phyloP scores from a whole-genome alignment of 2,888 invertebrate genomes.

The Conops quadrifasciatus region DNA sequence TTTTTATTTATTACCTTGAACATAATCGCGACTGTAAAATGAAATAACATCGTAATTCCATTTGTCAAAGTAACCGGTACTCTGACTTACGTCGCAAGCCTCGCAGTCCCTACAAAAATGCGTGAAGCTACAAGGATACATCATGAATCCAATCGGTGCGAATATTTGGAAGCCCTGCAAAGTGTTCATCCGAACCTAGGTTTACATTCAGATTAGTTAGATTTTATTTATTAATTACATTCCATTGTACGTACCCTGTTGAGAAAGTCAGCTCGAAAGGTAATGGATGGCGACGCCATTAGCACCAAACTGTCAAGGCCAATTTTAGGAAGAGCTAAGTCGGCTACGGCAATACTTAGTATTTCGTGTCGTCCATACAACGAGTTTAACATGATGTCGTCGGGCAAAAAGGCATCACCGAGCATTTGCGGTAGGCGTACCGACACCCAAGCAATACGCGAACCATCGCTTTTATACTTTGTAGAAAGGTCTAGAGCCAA shows the following conservation, averaged over 20 bases:
- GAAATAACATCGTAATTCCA: slow-evolving; percentile 78
- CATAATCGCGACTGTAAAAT: slow-evolving; percentile 86
- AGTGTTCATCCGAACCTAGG: slow-evolving; percentile 91
- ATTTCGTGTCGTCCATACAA: slow-evolving; percentile 62
- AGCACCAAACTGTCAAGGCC: slow-evolving; percentile 78
- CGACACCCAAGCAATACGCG: slow-evolving; percentile 76
- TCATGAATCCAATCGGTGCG: slow-evolving; percentile 89
- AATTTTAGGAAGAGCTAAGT: slow-evolving; percentile 75
- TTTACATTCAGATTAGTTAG: slow-evolving; percentile 26
- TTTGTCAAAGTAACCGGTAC: slow-evolving; percentile 81
- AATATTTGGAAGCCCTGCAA: slow-evolving; percentile 89
- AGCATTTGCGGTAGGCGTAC: slow-evolving; percentile 68
- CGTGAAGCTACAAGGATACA: slow-evolving; percentile 76
- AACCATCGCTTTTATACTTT: slow-evolving; percentile 74
- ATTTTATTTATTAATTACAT: neutral
- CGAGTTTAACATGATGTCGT: slow-evolving; percentile 59
- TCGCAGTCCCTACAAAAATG: slow-evolving; percentile 69
- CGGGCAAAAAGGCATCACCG: slow-evolving; percentile 45
- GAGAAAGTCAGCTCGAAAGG: slow-evolving; percentile 83
- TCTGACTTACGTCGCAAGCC: slow-evolving; percentile 75
- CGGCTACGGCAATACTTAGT: slow-evolving; percentile 69
- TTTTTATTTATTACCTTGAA: slow-evolving; percentile 67
- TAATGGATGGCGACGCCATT: slow-evolving; percentile 73
- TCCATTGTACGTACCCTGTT: slow-evolving; percentile 74
- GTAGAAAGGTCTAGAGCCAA: slow-evolving; percentile 71